Evolutionary conservation across 2,113 vertebrate genomes (phyloP).

Genomic region (Ursus arctos): DNA sequence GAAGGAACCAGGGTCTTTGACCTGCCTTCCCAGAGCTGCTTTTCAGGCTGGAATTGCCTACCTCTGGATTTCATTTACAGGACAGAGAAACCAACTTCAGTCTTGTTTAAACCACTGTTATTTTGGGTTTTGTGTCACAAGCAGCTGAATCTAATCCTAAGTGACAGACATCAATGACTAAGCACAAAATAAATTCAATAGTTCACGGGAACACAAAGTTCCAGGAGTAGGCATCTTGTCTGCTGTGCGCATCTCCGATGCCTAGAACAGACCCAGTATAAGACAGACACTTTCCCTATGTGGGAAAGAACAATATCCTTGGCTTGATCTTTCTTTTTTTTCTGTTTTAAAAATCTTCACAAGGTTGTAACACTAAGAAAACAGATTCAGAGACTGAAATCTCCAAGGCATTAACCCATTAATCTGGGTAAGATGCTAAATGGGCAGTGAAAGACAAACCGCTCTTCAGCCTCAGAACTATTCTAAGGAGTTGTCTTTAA

Average conservation of each 20-base stretch:
- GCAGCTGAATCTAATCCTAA: conserved; percentile 39
- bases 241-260: background rate
- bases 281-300: background rate
- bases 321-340: background rate
- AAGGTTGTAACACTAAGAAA: conserved; percentile 49
- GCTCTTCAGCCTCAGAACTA: conserved; percentile 21
- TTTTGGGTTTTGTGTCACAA: conserved; percentile 45
- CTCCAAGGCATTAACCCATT: background rate
- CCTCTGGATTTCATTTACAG: background rate
- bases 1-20: background rate
- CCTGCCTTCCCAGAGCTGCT: background rate
- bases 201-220: background rate
- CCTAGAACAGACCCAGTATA: background rate
- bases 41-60: background rate
- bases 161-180: conserved; percentile 50
- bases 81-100: conserved; percentile 1
- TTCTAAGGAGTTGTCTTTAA: conserved; percentile 50
- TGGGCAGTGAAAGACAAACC: background rate
- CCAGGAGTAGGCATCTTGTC: background rate
- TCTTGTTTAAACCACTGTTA: conserved; percentile 13
- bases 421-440: background rate
- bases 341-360: conserved; percentile 61
- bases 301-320: background rate
- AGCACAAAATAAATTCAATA: conserved; percentile 62
- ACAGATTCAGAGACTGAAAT: conserved; percentile 46